Evolutionary conservation across 2,797 vertebrate species (phyloP).

Genomic region (Rhodeus uyekii): DNA sequence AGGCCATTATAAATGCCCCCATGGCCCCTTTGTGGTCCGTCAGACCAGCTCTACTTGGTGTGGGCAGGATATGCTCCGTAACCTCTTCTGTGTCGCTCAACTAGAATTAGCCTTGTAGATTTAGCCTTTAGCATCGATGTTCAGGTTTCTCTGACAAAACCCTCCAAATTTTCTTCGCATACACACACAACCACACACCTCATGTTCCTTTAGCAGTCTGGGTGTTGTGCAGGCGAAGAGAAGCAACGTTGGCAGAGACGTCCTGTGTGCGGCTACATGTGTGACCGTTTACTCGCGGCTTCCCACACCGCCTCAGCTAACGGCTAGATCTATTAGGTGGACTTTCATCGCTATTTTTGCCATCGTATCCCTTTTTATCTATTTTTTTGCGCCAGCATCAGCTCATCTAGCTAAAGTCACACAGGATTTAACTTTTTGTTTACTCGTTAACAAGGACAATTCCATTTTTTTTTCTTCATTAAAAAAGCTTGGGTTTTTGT

Average conservation of each 20-base stretch:
- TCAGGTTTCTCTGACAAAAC: slow-evolving; percentile 69
- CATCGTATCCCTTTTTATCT: slow-evolving; percentile 49
- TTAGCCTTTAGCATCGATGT: slow-evolving; percentile 66
- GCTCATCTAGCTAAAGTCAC: not conserved
- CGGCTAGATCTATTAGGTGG: slow-evolving; percentile 53
- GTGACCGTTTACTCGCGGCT: slow-evolving; percentile 29
- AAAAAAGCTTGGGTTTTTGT: slow-evolving; percentile 40
- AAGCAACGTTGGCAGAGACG: slow-evolving; percentile 65
- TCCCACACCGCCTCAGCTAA: slow-evolving; percentile 45
- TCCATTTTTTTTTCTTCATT: not conserved
- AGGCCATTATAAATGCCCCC: slow-evolving; percentile 79
- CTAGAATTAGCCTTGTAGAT: slow-evolving; percentile 63
- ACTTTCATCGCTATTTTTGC: slow-evolving; percentile 55
- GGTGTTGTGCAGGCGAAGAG: slow-evolving; percentile 66
- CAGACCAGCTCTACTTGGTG: slow-evolving; percentile 76
- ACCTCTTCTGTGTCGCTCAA: slow-evolving; percentile 68
- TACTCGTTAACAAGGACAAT: not conserved
- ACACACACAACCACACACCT: slow-evolving; percentile 54
- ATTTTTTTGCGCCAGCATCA: slow-evolving; percentile 46
- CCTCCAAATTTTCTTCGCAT: slow-evolving; percentile 57
- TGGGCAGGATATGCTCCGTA: slow-evolving; percentile 69
- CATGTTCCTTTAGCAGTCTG: slow-evolving; percentile 75
- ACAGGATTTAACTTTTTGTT: slow-evolving; percentile 16
- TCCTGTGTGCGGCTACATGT: slow-evolving; percentile 56
- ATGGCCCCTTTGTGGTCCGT: slow-evolving; percentile 75